Evolutionary conservation across 1,140 invertebrate species (phyloP).

Genomic region (Drosophila punjabiensis): DNA sequence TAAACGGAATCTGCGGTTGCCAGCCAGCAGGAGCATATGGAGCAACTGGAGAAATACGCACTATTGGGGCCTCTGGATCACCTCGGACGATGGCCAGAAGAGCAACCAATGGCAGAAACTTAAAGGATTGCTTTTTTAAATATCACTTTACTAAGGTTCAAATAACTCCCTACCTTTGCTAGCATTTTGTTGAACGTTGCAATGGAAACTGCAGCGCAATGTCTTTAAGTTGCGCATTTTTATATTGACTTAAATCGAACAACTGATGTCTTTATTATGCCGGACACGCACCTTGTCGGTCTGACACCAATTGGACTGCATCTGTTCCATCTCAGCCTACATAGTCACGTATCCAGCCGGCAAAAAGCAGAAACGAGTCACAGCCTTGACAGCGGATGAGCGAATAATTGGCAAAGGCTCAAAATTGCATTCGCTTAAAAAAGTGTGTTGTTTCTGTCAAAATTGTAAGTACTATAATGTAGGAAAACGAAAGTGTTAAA

Average conservation of each 20-base stretch:
- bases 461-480: neutral
- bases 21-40: conserved; percentile 72
- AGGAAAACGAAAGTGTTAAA: conserved; percentile 15
- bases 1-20: conserved; percentile 71
- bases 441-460: neutral
- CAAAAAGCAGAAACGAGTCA: conserved; percentile 40
- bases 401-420: conserved; percentile 68
- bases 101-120: conserved; percentile 24
- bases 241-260: conserved; percentile 53
- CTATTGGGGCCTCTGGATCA: conserved; percentile 10
- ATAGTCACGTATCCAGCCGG: conserved; percentile 69
- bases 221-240: conserved; percentile 47
- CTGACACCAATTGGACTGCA: conserved; percentile 59
- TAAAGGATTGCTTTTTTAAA: neutral
- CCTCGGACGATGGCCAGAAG: neutral
- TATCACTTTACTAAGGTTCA: neutral
- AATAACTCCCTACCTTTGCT: conserved; percentile 45
- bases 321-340: conserved; percentile 62
- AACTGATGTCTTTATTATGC: conserved; percentile 34
- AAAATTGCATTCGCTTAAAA: conserved; percentile 19
- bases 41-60: conserved; percentile 60
- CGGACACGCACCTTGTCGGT: conserved; percentile 46
- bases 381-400: conserved; percentile 68
- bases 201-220: conserved; percentile 56
- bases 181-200: conserved; percentile 55